Evolutionary conservation across 2,888 invertebrate genomes (phyloP), one percentile per base, ranked within the genome.

Genomic region (Chironomus riparius): DNA sequence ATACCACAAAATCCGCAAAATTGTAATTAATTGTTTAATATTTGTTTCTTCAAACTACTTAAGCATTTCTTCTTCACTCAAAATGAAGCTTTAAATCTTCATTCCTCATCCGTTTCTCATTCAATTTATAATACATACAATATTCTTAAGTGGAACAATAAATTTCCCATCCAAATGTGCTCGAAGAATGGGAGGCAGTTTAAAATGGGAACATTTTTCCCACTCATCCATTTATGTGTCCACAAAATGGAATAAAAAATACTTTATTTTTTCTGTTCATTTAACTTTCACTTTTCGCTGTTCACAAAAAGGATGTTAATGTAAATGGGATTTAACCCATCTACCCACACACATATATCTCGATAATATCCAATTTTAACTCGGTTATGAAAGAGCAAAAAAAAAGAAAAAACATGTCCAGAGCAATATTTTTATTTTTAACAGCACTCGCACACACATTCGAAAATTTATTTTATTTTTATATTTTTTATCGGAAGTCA

Each of bases 21-120:
- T 65, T 65, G 65, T 65, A 65, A 65, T 65, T 65, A 65, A 65
- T 65, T 65, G 65, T 21, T 65, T 65, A 65, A 65, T 65, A 65
- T 65, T 65, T 65, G 65, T 65, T 65, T 21, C 62, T 62, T 22
- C 38, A 38, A 38, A 38, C 38, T 38, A 38, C 38, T 38, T 38
- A 38, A 38, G 10, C 38, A 38, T 38, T 10, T 56, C 18, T 6
- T 15, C 15, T 4, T 15, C 15, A 18, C 15, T n/a, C 56, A 56
- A 4, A 56, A 6, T 56, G 15, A 56, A 56, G 38, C 38, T 56
- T 56, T 56, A 56, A 56, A n/a, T 56, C 56, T 38, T 38, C 38
- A 38, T 38, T 38, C 10, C 38, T 38, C 38, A 38, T 38, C 38
- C 38, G 38, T 38, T 38, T 2, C 38, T 38, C 56, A 56, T 56